These are phyloP conservation scores for Catocala fraxini DNA, from an alignment of 2,888 invertebrate species.

Conservation along the genomic window DNA sequence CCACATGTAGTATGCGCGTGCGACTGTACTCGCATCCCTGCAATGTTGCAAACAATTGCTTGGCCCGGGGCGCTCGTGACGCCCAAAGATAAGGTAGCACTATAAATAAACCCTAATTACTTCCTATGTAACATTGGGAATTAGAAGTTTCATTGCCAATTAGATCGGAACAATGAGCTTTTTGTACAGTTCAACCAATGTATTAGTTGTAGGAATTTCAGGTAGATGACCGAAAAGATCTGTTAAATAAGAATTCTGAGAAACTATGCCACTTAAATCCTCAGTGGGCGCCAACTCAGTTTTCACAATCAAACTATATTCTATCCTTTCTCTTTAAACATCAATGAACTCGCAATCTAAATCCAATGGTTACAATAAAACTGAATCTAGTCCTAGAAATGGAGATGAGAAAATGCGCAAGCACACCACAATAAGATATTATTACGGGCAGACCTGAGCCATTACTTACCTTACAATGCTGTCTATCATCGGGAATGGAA, in stretches of 20 bases:
- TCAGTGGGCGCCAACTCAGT: too few species aligned
- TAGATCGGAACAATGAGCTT: slow-evolving; percentile 59
- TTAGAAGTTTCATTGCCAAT: slow-evolving; percentile 66
- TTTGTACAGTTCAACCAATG: slow-evolving; percentile 42
- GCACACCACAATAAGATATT: slow-evolving; percentile 50
- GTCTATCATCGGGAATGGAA: slow-evolving; percentile 73
- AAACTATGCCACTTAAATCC: neutral
- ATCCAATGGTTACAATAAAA: slow-evolving; percentile 36
- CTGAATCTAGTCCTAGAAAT: slow-evolving; percentile 47
- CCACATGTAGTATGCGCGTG: slow-evolving; percentile 36
- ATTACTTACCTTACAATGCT: slow-evolving; percentile 72
- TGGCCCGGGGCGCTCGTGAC: slow-evolving; percentile 62
- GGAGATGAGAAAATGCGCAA: slow-evolving; percentile 52
- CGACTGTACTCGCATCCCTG: slow-evolving; percentile 36
- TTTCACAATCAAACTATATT: too few species aligned
- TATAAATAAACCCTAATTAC: slow-evolving; percentile 83
- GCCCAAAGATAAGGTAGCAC: slow-evolving; percentile 76
- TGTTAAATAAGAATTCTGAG: neutral
- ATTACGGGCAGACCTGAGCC: slow-evolving; percentile 54
- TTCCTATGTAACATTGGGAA: slow-evolving; percentile 70
- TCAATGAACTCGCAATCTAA: slow-evolving; percentile 29
- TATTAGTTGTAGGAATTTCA: slow-evolving; percentile 9
- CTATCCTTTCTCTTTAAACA: slow-evolving; percentile 4
- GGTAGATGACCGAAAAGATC: slow-evolving; percentile 9
- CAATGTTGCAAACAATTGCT: slow-evolving; percentile 61